Conservation (phyloP, 1,140 invertebrate genomes). For the Trissolcus basalis region DNA sequence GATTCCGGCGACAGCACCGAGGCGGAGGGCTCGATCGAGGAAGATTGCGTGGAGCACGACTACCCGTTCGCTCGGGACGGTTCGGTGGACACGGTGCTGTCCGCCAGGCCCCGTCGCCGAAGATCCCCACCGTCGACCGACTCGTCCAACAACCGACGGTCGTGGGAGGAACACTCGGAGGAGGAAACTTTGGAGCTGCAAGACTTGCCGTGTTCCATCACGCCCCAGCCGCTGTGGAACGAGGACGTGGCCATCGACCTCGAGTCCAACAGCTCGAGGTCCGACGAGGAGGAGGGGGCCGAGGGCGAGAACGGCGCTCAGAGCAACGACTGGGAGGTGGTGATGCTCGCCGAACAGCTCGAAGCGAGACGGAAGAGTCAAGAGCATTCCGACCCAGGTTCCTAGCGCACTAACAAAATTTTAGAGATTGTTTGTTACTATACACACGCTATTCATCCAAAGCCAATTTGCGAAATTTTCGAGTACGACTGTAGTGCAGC, state of each 20-base stretch:
- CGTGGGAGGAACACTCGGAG: conserved; percentile 79
- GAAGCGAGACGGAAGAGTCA: conserved; percentile 78
- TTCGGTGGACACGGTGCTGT: conserved; percentile 78
- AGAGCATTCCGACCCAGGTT: conserved; percentile 70
- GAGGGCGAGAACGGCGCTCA: conserved; percentile 65
- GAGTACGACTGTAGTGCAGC: conserved; percentile 52
- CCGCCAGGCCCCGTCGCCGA: conserved; percentile 61
- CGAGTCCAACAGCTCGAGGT: conserved; percentile 74
- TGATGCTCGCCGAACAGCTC: conserved; percentile 85
- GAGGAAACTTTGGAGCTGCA: conserved; percentile 78
- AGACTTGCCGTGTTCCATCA: conserved; percentile 76
- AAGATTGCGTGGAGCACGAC: conserved; percentile 69
- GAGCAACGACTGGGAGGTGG: conserved; percentile 85
- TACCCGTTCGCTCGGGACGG: conserved; percentile 79
- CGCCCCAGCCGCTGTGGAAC: conserved; percentile 69
- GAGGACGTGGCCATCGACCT: conserved; percentile 75
- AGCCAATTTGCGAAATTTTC: conserved; percentile 50
- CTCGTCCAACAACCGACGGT: conserved; percentile 70
- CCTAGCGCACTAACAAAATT: conserved; percentile 74
- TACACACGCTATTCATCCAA: conserved; percentile 59
- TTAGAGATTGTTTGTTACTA: conserved; percentile 68
- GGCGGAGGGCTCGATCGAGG: conserved; percentile 61
- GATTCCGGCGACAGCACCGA: conserved; percentile 60
- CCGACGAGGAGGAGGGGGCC: conserved; percentile 63
- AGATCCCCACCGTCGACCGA: conserved; percentile 69